A percentile compares a stretch with the other conserved stretches of the same genome.
These are phyloP conservation scores for Anableps anableps DNA, from an alignment of 2,797 vertebrate species.

Conservation along the genomic window DNA sequence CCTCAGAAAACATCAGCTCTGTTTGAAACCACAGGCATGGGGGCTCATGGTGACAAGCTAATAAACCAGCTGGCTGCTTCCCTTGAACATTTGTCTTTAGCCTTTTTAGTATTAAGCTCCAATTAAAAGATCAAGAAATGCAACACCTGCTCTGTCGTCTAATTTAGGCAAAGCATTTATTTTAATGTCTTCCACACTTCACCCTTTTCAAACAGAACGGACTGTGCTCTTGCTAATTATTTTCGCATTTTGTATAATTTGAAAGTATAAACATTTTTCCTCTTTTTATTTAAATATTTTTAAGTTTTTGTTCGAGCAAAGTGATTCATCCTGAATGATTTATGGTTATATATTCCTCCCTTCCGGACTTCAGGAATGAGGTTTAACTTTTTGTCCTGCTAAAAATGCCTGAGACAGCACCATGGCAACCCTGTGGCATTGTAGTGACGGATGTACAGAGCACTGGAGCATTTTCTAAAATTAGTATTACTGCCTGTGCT, in stretches of 20 bases:
- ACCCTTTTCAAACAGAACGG: neutral
- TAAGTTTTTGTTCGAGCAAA: constrained; percentile 30
- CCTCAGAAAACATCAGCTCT: constrained; percentile 55
- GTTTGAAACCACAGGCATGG: constrained; percentile 29
- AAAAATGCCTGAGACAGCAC: constrained; percentile 47
- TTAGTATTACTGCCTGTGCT: constrained; percentile 30
- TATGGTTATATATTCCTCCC: constrained; percentile 34
- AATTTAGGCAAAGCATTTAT: constrained; percentile 1
- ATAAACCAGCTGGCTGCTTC: constrained; percentile 35
- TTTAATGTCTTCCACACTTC: neutral
- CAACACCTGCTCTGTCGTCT: neutral
- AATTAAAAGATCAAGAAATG: neutral
- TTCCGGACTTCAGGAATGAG: constrained; percentile 18
- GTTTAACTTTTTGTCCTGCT: constrained; percentile 27
- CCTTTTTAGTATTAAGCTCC: constrained; percentile 15
- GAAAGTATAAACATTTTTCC: neutral
- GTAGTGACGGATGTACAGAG: constrained; percentile 51
- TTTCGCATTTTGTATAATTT: constrained; percentile 9
- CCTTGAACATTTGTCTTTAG: constrained; percentile 15
- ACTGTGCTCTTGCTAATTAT: neutral
- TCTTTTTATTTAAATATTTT: neutral
- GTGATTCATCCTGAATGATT: constrained; percentile 38
- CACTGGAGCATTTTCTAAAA: constrained; percentile 51
- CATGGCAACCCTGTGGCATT: constrained; percentile 14
- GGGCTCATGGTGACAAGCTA: constrained; percentile 48